Percentiles rank a stretch among this genome's conserved stretches.
Conservation (phyloP, 1,140 invertebrate species). For the Bombyx mandarina region DNA sequence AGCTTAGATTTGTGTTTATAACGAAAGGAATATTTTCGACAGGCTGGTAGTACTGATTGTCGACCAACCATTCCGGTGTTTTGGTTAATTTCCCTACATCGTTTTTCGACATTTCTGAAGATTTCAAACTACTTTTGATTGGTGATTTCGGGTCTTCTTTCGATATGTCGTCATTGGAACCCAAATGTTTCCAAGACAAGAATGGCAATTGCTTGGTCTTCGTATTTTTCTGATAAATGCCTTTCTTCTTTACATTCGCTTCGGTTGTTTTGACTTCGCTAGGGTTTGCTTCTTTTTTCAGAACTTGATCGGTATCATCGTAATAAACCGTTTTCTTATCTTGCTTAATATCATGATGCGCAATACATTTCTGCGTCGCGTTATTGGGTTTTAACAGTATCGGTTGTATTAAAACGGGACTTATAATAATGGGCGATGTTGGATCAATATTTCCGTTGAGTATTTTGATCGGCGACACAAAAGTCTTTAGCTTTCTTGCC, state of each 20-base stretch:
- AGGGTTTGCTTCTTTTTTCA: constrained; percentile 14
- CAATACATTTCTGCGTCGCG: constrained; percentile 8
- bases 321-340: constrained; percentile 49
- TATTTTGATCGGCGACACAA: constrained; percentile 45
- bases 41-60: constrained; percentile 59
- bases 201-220: constrained; percentile 40
- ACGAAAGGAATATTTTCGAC: constrained; percentile 47
- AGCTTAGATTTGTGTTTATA: constrained; percentile 35
- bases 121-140: constrained; percentile 14
- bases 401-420: constrained; percentile 56
- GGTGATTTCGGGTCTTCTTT: constrained; percentile 21
- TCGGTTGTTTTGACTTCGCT: constrained; percentile 12
- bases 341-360: constrained; percentile 15
- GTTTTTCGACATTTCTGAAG: constrained; percentile 11
- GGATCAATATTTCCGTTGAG: constrained; percentile 33
- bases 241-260: constrained; percentile 28
- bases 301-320: constrained; percentile 54
- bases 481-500: constrained; percentile 30
- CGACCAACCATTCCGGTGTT: constrained; percentile 45
- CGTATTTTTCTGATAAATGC: constrained; percentile 47
- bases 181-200: constrained; percentile 33
- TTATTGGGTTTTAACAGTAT: constrained; percentile 36
- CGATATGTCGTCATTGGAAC: constrained; percentile 31
- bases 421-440: constrained; percentile 46
- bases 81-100: constrained; percentile 40